Conservation (phyloP, 2,888 invertebrate species). For the Prostheceraeus crozeri region DNA sequence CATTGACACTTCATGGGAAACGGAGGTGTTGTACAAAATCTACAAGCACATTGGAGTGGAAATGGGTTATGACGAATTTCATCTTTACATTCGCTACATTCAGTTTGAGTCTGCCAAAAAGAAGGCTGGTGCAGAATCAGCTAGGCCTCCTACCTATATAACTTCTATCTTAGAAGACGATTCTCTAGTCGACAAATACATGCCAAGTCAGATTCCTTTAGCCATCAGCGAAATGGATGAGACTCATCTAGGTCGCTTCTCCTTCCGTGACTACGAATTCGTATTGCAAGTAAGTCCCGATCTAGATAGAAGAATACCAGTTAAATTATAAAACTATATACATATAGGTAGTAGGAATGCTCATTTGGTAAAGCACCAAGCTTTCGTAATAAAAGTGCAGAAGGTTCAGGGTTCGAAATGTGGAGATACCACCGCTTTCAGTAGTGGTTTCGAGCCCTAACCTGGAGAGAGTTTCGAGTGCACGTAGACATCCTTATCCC, state of each 20-base stretch:
- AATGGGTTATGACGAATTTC: conserved; percentile 54
- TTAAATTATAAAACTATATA: background rate
- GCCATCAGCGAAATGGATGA: conserved; percentile 56
- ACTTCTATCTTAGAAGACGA: conserved; percentile 52
- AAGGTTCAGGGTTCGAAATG: no score
- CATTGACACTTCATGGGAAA: conserved; percentile 52
- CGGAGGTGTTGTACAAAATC: conserved; percentile 43
- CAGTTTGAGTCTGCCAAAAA: conserved; percentile 55
- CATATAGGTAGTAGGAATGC: no score
- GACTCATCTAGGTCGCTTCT: conserved; percentile 51
- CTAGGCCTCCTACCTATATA: conserved; percentile 50
- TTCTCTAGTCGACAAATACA: conserved; percentile 51
- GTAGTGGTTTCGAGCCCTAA: no score
- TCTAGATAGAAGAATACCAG: background rate
- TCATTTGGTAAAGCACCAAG: no score
- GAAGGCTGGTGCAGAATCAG: conserved; percentile 52
- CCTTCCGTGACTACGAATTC: conserved; percentile 48
- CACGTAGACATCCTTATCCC: no score
- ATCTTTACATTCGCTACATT: conserved; percentile 52
- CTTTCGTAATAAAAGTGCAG: no score
- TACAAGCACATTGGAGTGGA: conserved; percentile 50
- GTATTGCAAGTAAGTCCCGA: conserved; percentile 46
- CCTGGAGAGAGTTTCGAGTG: no score
- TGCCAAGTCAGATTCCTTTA: conserved; percentile 47
- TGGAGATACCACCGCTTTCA: no score